A percentile compares a stretch with the other conserved stretches of the same genome.
phyloP scores from a whole-genome alignment of 2,888 invertebrate genomes.

The Ophion ventricosus region DNA sequence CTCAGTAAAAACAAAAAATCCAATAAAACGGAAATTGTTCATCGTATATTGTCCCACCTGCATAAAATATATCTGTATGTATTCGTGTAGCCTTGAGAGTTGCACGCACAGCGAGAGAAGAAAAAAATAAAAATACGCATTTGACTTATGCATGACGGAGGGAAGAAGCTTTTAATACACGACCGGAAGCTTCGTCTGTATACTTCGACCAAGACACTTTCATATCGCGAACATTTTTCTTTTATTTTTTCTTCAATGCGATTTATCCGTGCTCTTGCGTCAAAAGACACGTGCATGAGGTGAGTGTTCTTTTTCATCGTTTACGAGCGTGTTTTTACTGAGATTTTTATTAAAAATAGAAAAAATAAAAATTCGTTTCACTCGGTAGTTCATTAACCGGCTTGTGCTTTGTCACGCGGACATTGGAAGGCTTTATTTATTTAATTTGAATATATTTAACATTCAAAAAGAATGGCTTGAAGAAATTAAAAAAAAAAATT shows the following conservation, averaged over 20 bases:
- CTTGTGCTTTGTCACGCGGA: background rate
- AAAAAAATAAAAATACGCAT: background rate
- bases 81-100: background rate
- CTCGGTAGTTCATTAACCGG: background rate
- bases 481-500: too few relatives aligned
- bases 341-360: background rate
- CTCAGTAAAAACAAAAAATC: slow-evolving; percentile 7
- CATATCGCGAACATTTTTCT: background rate
- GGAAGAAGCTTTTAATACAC: slow-evolving; percentile 12
- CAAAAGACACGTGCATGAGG: background rate
- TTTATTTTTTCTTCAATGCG: background rate
- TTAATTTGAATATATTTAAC: too few relatives aligned
- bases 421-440: background rate
- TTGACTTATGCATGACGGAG: background rate
- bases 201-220: background rate
- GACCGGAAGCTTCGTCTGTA: background rate
- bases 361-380: too few relatives aligned
- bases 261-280: background rate
- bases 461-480: too few relatives aligned
- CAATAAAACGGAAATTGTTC: slow-evolving; percentile 14
- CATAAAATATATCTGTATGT: background rate
- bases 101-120: background rate
- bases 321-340: too few relatives aligned
- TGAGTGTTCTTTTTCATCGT: background rate
- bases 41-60: background rate